Evolutionary conservation across 2,113 vertebrate species (phyloP), one percentile per base, ranked within the genome.

Genomic region (Arothron firmamentum): DNA sequence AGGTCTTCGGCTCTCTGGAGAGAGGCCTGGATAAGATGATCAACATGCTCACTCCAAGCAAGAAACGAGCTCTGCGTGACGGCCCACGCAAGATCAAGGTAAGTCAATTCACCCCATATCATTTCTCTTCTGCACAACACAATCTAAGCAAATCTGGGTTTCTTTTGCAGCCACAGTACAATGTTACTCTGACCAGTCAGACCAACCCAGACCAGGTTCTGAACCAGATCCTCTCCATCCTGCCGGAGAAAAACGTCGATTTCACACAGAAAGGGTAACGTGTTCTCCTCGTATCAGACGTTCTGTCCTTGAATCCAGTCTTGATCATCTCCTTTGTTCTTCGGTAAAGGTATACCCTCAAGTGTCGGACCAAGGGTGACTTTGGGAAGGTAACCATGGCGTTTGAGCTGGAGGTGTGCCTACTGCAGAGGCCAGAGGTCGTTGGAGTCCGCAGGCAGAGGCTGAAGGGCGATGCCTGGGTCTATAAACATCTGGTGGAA

Each of bases 401-500:
- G 49, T 99, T 99, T 80, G 92, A 97, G 83, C 78, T 99, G 71
- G 97, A 98, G 87, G 94, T 98, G 38, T 99, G 97, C 79, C 74
- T 92, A 2, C 90, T 99, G 49, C 88, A 89, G 56, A 93, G 92
- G 61, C 72, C 89, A 0, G 90, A 95, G 52, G 92, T 90, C 6
- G 75, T 96, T 12, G 95, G 94, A 2, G 91, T 99, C 70, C 80
- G 92, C 13, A 91, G 94, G 12, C 95, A 96, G 59, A 82, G 95
- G 62, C 91, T 99, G 46, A 96, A 95, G 78, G 97, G 97, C 6
- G 96, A 98, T 11, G 93, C 94, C 38, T 98, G 96, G 96, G 92
- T 97, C 63, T 98, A 98, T 85, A 98, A 99, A 78, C 92, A 93
- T 62, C 90, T 99, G 72, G 89, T 98, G 68, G 97, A 98, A 81